Evolutionary conservation across 2,888 invertebrate species (phyloP), one percentile per base, ranked within the genome.

Genomic region (Ophioninae sp.): DNA sequence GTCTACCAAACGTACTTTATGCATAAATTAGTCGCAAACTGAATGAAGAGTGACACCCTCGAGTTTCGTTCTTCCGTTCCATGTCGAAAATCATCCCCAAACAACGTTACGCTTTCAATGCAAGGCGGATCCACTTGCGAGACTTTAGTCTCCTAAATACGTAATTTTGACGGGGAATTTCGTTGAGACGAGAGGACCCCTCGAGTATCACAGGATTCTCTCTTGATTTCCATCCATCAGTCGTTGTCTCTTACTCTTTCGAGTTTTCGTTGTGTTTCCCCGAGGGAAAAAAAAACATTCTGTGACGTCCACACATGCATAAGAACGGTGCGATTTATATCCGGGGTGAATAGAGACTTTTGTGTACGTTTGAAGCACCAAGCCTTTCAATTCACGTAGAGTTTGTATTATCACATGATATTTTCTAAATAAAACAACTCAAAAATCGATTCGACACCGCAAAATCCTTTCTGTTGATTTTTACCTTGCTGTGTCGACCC

Each of bases 81-180:
- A 74, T 59, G 69, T 65, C 72, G 85, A 85, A 88, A 87, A 87
- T 87, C 86, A 83, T 87, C 87, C 87, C 89, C 89, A 90, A 90
- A 89, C 86, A 88, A 89, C 88, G 87, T 89, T 88, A 85, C 87
- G 81, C 84, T 74, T 87, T 87, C 87, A 79, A 85, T 61, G 73
- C 39, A 51, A 13, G 56, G 51, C 23, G 41, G 22, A 61, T 17
- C n/a, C 63, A 73, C 61, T 20, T 67, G 68, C 76, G 30, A 87
- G 87, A 89, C 87, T 90, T 90, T 89, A 86, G 85, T 86, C 89
- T 87, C 89, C 89, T 90, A 90, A 90, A 90, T 90, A 89, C 89
- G 88, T 90, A 89, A 90, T 90, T 88, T 88, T 83, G 85, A 87
- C 72, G 81, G 59, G 82, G 87, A 89, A 89, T 90, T 87, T 87